Evolutionary conservation across 2,888 invertebrate genomes (phyloP).

Genomic region (Mythimna ferrago): DNA sequence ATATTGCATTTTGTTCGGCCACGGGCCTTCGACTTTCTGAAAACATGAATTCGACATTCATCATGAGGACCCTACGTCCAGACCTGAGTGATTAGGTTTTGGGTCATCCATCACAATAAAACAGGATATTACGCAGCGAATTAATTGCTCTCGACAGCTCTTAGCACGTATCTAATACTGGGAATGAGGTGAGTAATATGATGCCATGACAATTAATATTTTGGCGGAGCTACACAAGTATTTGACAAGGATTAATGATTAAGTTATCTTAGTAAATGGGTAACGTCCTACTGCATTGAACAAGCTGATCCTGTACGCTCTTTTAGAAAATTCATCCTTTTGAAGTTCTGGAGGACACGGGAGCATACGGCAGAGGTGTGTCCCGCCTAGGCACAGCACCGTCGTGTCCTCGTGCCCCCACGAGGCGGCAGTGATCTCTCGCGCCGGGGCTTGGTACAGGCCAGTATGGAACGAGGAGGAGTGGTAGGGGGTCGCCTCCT

Average conservation of each 20-base stretch:
- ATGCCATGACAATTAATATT: conserved; percentile 33
- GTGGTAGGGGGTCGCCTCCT: too few species aligned
- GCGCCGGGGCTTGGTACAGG: too few species aligned
- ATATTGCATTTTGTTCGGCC: too few species aligned
- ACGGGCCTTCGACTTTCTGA: not conserved
- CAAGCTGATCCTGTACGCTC: not conserved
- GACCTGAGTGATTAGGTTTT: conserved; percentile 1
- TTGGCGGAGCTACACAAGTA: not conserved
- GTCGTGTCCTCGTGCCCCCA: too few species aligned
- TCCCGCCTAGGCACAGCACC: too few species aligned
- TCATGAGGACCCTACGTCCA: conserved; percentile 6
- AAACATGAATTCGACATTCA: not conserved
- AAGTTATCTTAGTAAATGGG: not conserved
- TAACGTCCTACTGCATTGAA: not conserved
- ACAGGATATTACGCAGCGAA: conserved; percentile 20
- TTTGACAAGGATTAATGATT: conserved; percentile 25
- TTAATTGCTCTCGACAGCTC: conserved; percentile 27
- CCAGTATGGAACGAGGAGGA: too few species aligned
- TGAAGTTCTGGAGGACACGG: too few species aligned
- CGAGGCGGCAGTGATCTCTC: too few species aligned
- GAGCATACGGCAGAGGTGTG: too few species aligned
- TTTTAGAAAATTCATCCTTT: not conserved
- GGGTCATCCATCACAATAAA: conserved; percentile 18
- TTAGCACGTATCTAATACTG: conserved; percentile 2
- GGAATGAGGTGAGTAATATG: not conserved